phyloP scores from a whole-genome alignment of 2,113 vertebrate species.

The Acrocephalus arundinaceus region DNA sequence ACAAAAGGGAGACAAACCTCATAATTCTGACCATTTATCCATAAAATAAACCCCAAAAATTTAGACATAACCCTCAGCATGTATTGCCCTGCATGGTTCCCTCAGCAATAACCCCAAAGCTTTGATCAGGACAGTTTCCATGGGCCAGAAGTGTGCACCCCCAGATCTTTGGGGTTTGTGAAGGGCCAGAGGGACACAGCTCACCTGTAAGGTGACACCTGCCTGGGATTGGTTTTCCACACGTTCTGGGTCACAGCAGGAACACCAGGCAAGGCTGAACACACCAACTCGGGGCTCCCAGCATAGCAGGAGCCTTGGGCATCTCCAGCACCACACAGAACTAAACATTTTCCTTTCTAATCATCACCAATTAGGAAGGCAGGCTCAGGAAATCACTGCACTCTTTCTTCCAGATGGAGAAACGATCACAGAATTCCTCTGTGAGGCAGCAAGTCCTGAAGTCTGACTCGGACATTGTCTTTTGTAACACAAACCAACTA shows the following conservation, averaged over 20 bases:
- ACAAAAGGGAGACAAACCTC: background rate
- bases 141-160: accelerated
- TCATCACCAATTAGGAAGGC: background rate
- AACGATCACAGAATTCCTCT: background rate
- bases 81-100: accelerated
- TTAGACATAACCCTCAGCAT: accelerated
- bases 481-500: background rate
- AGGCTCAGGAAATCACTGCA: background rate
- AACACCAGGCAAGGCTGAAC: background rate
- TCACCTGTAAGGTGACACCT: background rate
- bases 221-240: background rate
- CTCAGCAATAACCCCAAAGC: background rate
- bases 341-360: background rate
- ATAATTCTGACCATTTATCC: background rate
- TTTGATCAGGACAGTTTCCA: background rate
- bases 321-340: background rate
- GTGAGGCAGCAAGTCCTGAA: background rate
- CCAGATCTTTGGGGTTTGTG: background rate
- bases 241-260: background rate
- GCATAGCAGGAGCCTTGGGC: background rate
- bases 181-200: background rate
- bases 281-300: background rate
- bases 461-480: background rate
- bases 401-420: background rate
- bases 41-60: background rate